Conservation (phyloP, 2,888 invertebrate species). For the Odontothrips loti region DNA sequence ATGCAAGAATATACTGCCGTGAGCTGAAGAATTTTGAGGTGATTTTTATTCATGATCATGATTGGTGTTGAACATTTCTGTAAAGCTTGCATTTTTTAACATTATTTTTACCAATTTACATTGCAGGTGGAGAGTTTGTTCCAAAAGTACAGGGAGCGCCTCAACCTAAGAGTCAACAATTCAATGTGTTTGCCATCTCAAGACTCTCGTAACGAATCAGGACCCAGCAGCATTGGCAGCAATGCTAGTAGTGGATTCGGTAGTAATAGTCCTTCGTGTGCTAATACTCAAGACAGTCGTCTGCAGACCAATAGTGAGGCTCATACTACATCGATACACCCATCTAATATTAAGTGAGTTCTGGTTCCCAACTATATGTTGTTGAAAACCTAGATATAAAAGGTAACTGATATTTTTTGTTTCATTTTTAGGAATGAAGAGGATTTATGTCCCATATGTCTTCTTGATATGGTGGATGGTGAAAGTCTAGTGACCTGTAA, state of each 20-base stretch:
- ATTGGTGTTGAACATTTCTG: neutral
- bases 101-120: neutral
- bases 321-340: neutral
- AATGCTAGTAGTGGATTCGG: neutral
- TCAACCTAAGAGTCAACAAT: conserved; percentile 37
- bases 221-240: neutral
- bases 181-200: neutral
- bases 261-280: conserved; percentile 13
- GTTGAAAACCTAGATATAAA: neutral
- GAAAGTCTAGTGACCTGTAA: conserved; percentile 48
- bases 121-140: conserved; percentile 46
- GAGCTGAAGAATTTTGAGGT: conserved; percentile 50
- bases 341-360: neutral
- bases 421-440: conserved; percentile 42
- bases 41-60: conserved; percentile 29
- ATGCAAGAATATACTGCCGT: conserved; percentile 46
- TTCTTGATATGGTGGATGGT: conserved; percentile 49
- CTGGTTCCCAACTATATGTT: no score
- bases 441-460: conserved; percentile 49
- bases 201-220: neutral
- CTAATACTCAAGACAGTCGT: conserved; percentile 3
- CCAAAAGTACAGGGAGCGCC: conserved; percentile 44
- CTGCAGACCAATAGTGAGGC: neutral
- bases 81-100: no score
- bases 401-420: neutral